Base-by-base conservation (phyloP, 2,113 vertebrate genomes). In the Tinamus guttatus region DNA sequence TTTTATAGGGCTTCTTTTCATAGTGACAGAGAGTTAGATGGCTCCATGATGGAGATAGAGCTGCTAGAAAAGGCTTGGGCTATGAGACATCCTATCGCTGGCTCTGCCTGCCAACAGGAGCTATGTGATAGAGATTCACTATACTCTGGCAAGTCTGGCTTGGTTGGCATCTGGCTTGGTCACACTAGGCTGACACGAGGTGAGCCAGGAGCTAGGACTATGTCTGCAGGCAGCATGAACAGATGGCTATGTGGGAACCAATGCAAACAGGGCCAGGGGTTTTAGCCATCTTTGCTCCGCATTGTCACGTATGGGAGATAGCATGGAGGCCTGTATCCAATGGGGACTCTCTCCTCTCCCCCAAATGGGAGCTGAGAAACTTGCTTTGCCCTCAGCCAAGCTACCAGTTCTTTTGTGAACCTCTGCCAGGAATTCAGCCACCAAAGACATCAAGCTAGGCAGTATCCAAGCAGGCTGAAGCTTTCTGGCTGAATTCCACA, bases 1-100 rank as follows among this genome's bases (percentile, higher is more conserved):
- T 95, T 96, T 95, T 95, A 90, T 73, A 60, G 0, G 0, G 71
- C 76, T 96, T 93, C 84, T 85, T 93, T 75, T 81, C 83, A 82
- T 32, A 89, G 84, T 59, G 85, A 77, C 77, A 78, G 75, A 76
- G 59, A 27, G 92, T 74, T 1, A 2, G 60, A 76, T 87, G 58
- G 56, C 38, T 67, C 45, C 56, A 15, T 0, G 0, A 73, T 58
- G 80, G 78, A 81, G 47, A 20, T 34, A 62, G 27, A 88, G 69
- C 54, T 88, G 65, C 58, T 65, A 27, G 15, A 18, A 93, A 36
- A 90, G 73, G 36, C 43, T 76, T 62, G 62, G 85, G 38, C 70
- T 83, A 47, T 64, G 40, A 65, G 11, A 51, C n/a, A 36, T 27
- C 36, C 38, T 58, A 43, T 83, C 62, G 52, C 62, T 87, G 70